phyloP scores from a whole-genome alignment of 2,113 vertebrate species.

The Pica pica region DNA sequence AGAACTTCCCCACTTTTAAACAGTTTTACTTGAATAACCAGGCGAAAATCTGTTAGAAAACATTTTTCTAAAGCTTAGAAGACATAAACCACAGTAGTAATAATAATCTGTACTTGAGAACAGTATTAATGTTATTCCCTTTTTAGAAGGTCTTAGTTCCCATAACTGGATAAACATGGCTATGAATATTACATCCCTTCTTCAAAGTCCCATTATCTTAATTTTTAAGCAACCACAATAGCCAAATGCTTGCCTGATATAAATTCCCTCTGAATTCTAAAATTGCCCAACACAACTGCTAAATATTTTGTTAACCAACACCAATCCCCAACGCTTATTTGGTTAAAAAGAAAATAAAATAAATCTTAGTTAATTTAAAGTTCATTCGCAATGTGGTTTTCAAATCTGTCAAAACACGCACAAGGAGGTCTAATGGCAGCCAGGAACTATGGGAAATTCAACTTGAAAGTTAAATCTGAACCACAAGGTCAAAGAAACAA shows the following conservation, averaged over 20 bases:
- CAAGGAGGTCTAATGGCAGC: constrained; percentile 9
- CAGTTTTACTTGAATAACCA: background rate
- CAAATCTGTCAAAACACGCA: constrained; percentile 53
- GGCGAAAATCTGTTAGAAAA: background rate
- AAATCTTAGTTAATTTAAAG: background rate
- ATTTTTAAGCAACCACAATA: background rate
- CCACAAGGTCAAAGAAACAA: constrained; percentile 68
- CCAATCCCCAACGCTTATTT: background rate
- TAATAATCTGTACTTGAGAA: background rate
- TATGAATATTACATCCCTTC: background rate
- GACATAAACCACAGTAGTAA: background rate
- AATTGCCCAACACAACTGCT: background rate
- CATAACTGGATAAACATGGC: background rate
- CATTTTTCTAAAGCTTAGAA: background rate
- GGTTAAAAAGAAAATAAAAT: background rate
- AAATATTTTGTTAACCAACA: background rate
- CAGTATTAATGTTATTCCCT: background rate
- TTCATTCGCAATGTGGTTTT: constrained; percentile 23
- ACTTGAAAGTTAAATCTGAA: constrained; percentile 62
- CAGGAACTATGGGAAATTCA: constrained; percentile 60
- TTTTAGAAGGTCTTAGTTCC: background rate
- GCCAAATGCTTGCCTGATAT: background rate
- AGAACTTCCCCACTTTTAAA: background rate
- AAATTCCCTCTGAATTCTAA: background rate
- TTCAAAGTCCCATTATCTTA: background rate